These are phyloP conservation scores for Poecilia gillii DNA, from an alignment of 2,797 vertebrate species.

Conservation along the genomic window DNA sequence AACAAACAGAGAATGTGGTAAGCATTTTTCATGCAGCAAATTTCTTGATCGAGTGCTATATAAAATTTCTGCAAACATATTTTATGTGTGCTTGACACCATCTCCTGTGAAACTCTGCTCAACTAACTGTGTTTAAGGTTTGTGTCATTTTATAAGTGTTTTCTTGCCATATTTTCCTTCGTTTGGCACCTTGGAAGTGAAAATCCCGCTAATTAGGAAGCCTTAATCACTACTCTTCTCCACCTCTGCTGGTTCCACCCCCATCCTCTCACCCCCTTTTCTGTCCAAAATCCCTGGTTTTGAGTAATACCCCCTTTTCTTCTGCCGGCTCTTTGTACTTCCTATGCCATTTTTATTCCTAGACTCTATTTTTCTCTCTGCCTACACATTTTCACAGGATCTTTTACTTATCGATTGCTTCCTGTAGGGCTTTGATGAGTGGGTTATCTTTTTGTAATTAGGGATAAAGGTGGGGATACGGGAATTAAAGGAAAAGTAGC, in stretches of 20 bases:
- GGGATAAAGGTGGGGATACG: constrained; percentile 50
- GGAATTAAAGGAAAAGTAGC: constrained; percentile 39
- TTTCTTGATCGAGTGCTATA: background rate
- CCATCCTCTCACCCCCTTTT: constrained; percentile 10
- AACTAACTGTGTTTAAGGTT: constrained; percentile 14
- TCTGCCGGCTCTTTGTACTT: constrained; percentile 5
- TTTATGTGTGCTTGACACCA: constrained; percentile 18
- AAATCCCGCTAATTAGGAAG: constrained; percentile 63
- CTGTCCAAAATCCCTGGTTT: constrained; percentile 4
- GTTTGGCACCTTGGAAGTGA: constrained; percentile 38
- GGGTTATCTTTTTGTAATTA: constrained; percentile 65
- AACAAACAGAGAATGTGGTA: background rate
- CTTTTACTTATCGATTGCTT: constrained; percentile 31
- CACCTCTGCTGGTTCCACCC: constrained; percentile 35
- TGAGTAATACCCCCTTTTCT: constrained; percentile 1
- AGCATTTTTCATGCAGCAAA: background rate
- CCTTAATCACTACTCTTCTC: constrained; percentile 56
- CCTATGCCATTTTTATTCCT: constrained; percentile 22
- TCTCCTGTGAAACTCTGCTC: constrained; percentile 26
- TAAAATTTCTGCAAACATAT: background rate
- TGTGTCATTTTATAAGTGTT: constrained; percentile 16
- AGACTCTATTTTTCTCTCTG: constrained; percentile 7
- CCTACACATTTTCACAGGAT: constrained; percentile 17
- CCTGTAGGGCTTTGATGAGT: constrained; percentile 41
- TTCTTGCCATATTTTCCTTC: constrained; percentile 30